Evolutionary conservation across 1,140 invertebrate species (phyloP), one percentile per base, ranked within the genome.

Genomic region (Panagrolaimus sp.): DNA sequence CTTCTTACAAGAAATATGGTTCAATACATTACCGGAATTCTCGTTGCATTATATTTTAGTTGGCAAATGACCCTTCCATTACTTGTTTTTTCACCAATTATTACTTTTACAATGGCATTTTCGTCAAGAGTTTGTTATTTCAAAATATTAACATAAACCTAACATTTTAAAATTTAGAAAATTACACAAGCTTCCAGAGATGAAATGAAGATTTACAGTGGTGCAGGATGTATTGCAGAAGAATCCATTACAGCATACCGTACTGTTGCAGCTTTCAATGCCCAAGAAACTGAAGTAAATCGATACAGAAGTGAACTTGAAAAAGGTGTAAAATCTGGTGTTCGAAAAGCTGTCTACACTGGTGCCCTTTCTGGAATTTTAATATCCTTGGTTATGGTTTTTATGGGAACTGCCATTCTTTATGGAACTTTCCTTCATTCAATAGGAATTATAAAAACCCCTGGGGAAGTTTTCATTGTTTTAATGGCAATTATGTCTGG

Each of bases 221-320:
- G 87, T 68, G 91, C 91, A 1, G 90, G 90, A 17, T 84, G 87
- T 0, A 88, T 93, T 7, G 91, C 91, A 0, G 90, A 92, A 80
- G 91, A 93, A 82, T 89, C 89, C 0, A 77, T 93, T 1, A 87
- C 87, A 24, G 86, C 88, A 2, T 87, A 93, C 7, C 86, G 89
- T 28, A 93, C 91, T 0, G 91, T 93, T 0, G 88, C 89, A 32
- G 90, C 91, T 0, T 93, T 92, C 78, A 89, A 89, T 69, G 91
- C 90, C 9, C 89, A 92, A 81, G 72, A 84, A 21, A 88, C 88
- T 76, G 91, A 91, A 84, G 78, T 78, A 45, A 64, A 78, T 43
- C 71, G 83, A 14, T 78, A 77, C 21, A 47, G 28, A 63, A 48
- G 44, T 1, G 72, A 74, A 15, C 44, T 79, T n/a, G 55, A 75